Evolutionary conservation across 2,888 invertebrate genomes (phyloP).

Genomic region (Dolomedes plantarius): DNA sequence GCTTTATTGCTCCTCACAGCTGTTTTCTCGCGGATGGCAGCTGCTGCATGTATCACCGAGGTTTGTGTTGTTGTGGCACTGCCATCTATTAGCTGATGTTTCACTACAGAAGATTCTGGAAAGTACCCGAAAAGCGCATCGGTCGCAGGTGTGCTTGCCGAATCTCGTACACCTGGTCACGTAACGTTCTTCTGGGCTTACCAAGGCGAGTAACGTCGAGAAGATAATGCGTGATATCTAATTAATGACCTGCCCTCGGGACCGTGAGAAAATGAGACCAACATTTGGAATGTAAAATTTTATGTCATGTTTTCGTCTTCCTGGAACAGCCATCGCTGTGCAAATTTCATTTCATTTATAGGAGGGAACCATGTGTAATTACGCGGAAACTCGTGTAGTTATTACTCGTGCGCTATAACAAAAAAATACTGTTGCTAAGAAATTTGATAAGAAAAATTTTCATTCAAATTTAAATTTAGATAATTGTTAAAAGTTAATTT

Average conservation of each 20-base stretch:
- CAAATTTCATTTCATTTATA: neutral
- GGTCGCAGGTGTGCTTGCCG: slow-evolving; percentile 46
- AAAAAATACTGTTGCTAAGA: no score
- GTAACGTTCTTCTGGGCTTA: slow-evolving; percentile 10
- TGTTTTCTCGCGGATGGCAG: slow-evolving; percentile 30
- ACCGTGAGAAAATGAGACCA: neutral
- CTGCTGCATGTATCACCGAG: slow-evolving; percentile 7
- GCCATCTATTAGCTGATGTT: slow-evolving; percentile 37
- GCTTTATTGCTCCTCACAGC: slow-evolving; percentile 34
- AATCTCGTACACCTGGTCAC: slow-evolving; percentile 50
- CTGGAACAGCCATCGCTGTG: neutral
- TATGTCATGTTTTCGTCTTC: neutral
- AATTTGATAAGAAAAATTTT: no score
- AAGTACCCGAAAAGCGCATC: neutral
- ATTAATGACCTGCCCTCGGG: neutral
- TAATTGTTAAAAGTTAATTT: no score
- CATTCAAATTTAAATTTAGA: no score
- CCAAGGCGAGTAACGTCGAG: neutral
- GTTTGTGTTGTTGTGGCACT: slow-evolving; percentile 15
- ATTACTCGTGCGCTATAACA: no score
- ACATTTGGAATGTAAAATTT: neutral
- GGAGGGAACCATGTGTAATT: no score
- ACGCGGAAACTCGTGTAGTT: no score
- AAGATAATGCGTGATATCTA: slow-evolving; percentile 7
- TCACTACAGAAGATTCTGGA: slow-evolving; percentile 38